Base-by-base conservation (phyloP, 2,113 vertebrate genomes). In the Loxodonta africana region DNA sequence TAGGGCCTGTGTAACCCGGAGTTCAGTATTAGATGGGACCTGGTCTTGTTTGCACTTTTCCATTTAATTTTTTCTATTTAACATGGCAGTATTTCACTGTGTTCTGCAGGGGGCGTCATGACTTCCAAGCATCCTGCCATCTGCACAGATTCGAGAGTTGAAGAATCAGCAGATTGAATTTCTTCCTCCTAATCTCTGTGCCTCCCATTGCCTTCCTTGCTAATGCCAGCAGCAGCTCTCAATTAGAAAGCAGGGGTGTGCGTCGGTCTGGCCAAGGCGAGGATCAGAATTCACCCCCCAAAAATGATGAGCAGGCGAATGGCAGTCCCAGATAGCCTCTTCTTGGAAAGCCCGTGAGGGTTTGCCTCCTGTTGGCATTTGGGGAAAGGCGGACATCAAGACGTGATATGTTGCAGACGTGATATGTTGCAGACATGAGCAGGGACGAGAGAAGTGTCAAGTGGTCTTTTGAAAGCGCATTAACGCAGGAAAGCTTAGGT, bases 181-280 rank as follows among this genome's bases (percentile, higher is more conserved):
- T 41, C 53, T 67, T 60, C 76, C 53, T 41, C 33, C 87, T 65
- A 63, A 30, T 88, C 62, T 60, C 62, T 74, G 80, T 12, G 57
- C 11, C 33, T 90, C 81, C 53, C 3, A 0, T 65, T 37, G 57
- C 76, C 37, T 33, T 51, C 76, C 46, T 83, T 26, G 60, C 53
- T 57, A 6, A 37, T 41, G 76, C 63, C 62, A 37, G 60, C 69
- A 63, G 65, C 82, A 51, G 51, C 76, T 85, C 65, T 48, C 12
- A 33, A 46, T 81, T 71, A 21, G 78, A 88, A 96, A 96, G 92
- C 83, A 63, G 92, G 82, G 37, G 37, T 37, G 53, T 44, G 46
- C 60, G 2, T 91, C 51, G n/a, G 26, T 44, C 48, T 91, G 82
- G 41, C 88, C 65, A 28, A 44, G 6, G 26, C 28, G 89, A 84